These are phyloP conservation scores for Rhynchophorus ferrugineus DNA, from an alignment of 1,140 invertebrate species.

Conservation along the genomic window DNA sequence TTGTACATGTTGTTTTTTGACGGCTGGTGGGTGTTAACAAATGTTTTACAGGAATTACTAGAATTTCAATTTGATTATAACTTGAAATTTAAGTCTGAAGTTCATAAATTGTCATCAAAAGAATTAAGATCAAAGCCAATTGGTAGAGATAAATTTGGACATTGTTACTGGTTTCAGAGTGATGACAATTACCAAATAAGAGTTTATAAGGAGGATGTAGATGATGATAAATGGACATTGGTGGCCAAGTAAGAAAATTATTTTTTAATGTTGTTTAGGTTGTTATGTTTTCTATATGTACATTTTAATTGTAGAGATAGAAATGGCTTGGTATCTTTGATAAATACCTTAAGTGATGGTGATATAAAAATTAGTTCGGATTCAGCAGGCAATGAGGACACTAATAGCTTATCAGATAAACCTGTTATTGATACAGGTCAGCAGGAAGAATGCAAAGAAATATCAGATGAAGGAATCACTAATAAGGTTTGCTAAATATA, in stretches of 20 bases:
- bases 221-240: conserved; percentile 92
- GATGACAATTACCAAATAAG: conserved; percentile 83
- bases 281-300: neutral
- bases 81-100: conserved; percentile 85
- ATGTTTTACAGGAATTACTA: conserved; percentile 63
- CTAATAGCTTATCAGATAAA: conserved; percentile 52
- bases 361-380: conserved; percentile 49
- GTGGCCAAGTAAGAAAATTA: conserved; percentile 64
- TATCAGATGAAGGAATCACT: conserved; percentile 18
- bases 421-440: conserved; percentile 46
- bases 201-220: conserved; percentile 88
- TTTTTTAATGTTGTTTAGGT: neutral
- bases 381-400: conserved; percentile 57
- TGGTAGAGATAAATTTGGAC: conserved; percentile 82
- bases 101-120: conserved; percentile 72
- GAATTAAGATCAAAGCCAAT: conserved; percentile 79
- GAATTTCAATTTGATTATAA: conserved; percentile 94
- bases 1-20: conserved; percentile 15
- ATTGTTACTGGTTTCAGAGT: conserved; percentile 88
- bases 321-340: conserved; percentile 66
- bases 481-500: no score
- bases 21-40: neutral
- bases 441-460: conserved; percentile 27
- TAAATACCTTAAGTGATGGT: conserved; percentile 61
- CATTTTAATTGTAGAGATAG: conserved; percentile 48